phyloP scores from a whole-genome alignment of 92 coral and sea anemone genomes.

The Diadumene lineata region DNA sequence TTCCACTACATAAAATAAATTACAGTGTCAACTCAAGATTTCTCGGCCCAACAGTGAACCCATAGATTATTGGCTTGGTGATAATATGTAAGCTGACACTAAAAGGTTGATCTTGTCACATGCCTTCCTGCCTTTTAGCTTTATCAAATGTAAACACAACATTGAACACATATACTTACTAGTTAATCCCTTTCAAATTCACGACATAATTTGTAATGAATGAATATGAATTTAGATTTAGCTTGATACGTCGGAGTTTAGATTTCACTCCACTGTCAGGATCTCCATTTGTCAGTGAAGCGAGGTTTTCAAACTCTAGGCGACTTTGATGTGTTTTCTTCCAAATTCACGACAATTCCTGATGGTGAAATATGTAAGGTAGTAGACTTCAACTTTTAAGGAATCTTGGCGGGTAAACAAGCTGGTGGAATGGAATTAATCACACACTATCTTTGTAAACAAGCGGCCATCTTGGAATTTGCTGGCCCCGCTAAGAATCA shows the following conservation, averaged over 20 bases:
- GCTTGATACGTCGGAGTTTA: no score
- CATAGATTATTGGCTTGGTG: no score
- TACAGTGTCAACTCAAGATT: no score
- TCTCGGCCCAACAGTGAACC: no score
- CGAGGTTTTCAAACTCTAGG: background rate
- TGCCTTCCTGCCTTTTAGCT: no score
- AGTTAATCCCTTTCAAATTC: conserved; percentile 17
- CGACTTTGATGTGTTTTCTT: background rate
- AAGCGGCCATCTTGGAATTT: conserved; percentile 20
- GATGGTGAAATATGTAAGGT: background rate
- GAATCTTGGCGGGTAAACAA: background rate
- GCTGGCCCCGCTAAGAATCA: background rate
- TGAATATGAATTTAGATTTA: no score
- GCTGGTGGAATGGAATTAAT: background rate
- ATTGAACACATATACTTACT: conserved; percentile 4
- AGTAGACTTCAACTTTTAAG: background rate
- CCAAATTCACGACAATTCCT: background rate
- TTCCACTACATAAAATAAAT: no score
- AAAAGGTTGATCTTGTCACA: no score
- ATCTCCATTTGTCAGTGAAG: no score
- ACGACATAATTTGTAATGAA: background rate
- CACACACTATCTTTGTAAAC: background rate
- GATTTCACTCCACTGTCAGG: no score
- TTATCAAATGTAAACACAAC: background rate
- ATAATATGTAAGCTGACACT: background rate